A percentile compares a stretch with the other conserved stretches of the same genome.
phyloP scores from a whole-genome alignment of 2,797 vertebrate genomes.

The Heterohyrax brucei region DNA sequence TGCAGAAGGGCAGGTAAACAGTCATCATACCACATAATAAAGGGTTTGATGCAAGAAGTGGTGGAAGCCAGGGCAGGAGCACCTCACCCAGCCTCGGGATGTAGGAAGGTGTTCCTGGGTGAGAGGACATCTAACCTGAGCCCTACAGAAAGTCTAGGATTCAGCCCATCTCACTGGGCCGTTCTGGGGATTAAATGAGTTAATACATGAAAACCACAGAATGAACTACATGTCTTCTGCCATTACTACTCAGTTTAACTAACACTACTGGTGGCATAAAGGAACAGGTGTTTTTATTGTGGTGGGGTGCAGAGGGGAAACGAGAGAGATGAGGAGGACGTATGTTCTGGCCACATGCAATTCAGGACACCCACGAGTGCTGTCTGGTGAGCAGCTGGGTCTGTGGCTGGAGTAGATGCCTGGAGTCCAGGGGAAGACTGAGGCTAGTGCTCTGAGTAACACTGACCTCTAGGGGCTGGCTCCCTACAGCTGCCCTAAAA shows the following conservation, averaged over 20 bases:
- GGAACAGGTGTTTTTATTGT: not conserved
- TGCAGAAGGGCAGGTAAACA: not conserved
- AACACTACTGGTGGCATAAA: not conserved
- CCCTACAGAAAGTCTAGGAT: not conserved
- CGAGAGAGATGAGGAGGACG: not conserved
- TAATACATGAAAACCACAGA: not conserved
- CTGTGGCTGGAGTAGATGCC: not conserved
- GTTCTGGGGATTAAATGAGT: slow-evolving; percentile 5
- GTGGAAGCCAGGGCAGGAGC: not conserved
- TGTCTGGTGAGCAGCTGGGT: not conserved
- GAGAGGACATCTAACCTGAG: not conserved
- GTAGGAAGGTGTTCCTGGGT: not conserved
- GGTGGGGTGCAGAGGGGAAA: not conserved
- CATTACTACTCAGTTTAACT: no score
- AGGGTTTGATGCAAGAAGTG: not conserved
- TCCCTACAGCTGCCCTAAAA: not conserved
- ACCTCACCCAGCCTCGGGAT: not conserved
- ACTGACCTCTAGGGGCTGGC: not conserved
- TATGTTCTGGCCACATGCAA: not conserved
- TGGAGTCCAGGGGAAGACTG: not conserved
- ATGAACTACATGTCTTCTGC: not conserved
- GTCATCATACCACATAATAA: not conserved
- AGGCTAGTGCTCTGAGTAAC: not conserved
- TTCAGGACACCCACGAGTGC: not conserved
- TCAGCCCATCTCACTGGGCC: not conserved